These are phyloP conservation scores for Lepidiolamprologus cunningtoni DNA, from an alignment of 2,113 vertebrate genomes.

Conservation along the genomic window DNA sequence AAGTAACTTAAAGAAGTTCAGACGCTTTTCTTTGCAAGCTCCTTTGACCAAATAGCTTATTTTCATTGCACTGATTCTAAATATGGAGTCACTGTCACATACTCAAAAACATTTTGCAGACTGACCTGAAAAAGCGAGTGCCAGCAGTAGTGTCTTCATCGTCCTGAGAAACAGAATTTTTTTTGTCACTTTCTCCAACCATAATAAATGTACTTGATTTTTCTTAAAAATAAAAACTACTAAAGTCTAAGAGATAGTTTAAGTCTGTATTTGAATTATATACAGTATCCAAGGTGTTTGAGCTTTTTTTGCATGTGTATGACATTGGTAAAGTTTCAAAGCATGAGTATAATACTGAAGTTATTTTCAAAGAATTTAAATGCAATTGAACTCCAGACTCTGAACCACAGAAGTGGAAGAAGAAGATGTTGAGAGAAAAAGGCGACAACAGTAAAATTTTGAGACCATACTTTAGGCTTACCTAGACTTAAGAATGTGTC, in stretches of 20 bases:
- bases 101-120: background rate
- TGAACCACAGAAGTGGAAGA: background rate
- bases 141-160: background rate
- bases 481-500: background rate
- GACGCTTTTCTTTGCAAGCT: too few relatives aligned
- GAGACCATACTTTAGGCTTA: background rate
- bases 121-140: constrained; percentile 17
- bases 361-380: background rate
- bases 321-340: background rate
- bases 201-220: background rate
- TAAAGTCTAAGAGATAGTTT: background rate
- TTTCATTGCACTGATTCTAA: background rate
- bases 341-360: too few relatives aligned
- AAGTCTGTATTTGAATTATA: background rate
- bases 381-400: background rate
- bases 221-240: background rate
- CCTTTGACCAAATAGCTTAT: background rate
- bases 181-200: background rate
- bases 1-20: too few relatives aligned
- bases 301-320: background rate
- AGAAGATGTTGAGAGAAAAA: background rate
- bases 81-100: background rate
- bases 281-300: background rate
- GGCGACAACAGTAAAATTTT: background rate
- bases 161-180: background rate